Conservation (phyloP, 2,113 vertebrate genomes). For the Cacatua alba region DNA sequence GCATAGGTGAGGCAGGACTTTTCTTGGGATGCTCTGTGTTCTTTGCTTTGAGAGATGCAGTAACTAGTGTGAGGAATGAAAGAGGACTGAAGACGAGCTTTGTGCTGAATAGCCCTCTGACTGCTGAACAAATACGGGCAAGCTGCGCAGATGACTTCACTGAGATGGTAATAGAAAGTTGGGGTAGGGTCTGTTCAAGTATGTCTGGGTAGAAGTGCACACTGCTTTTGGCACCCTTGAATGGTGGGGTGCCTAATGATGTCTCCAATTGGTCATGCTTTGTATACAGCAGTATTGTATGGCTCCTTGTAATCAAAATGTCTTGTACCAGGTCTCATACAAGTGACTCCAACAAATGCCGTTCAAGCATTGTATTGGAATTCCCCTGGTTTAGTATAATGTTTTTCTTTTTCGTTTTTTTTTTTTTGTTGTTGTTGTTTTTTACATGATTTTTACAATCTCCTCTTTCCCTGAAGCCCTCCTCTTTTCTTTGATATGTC, state of each 20-base stretch:
- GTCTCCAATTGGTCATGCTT: background rate
- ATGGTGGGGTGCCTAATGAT: background rate
- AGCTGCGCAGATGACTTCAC: constrained; percentile 79
- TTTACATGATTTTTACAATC: background rate
- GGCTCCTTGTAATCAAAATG: background rate
- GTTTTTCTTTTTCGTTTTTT: background rate
- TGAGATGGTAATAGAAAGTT: constrained; percentile 71
- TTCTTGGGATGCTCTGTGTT: constrained; percentile 85
- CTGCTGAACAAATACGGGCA: constrained; percentile 75
- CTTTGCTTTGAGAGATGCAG: constrained; percentile 82
- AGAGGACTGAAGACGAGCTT: constrained; percentile 74
- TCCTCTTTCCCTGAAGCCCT: background rate
- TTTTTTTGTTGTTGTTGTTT: background rate
- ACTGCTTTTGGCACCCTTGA: background rate
- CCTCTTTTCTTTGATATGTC: background rate
- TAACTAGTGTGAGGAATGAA: constrained; percentile 70
- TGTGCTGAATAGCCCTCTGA: constrained; percentile 79
- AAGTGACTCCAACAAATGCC: background rate
- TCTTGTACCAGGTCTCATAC: background rate
- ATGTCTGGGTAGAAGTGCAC: background rate
- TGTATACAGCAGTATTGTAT: background rate
- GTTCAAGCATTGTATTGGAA: background rate
- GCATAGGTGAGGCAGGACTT: constrained; percentile 80
- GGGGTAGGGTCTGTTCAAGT: background rate
- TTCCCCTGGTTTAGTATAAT: background rate